Conservation (phyloP, 2,797 vertebrate species). For the Danionella dracula region DNA sequence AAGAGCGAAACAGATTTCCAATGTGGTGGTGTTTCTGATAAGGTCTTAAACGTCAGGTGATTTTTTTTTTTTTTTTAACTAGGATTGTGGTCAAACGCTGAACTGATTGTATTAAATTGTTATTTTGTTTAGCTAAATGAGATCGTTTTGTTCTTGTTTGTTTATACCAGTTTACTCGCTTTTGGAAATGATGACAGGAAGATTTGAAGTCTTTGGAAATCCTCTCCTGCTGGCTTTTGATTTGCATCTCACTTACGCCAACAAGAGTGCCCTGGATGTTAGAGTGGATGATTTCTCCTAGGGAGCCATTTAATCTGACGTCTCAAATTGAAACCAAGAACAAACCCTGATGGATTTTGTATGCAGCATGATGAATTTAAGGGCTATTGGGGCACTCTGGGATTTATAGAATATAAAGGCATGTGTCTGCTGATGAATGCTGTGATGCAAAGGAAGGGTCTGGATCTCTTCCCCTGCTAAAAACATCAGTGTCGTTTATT, state of each 20-base stretch:
- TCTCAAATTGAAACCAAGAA: conserved; percentile 30
- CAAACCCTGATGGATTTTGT: conserved; percentile 36
- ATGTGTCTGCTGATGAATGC: conserved; percentile 4
- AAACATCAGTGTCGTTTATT: neutral
- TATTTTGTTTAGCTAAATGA: no score
- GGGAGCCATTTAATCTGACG: neutral
- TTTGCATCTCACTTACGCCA: conserved; percentile 30
- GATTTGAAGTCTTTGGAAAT: neutral
- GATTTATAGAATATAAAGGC: neutral
- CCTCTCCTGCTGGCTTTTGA: conserved; percentile 31
- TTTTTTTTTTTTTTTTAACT: no score
- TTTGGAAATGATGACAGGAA: neutral
- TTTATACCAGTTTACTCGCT: conserved; percentile 17
- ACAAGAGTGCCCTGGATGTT: conserved; percentile 18
- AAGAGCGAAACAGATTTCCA: no score
- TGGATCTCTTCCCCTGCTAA: neutral
- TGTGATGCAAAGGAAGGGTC: neutral
- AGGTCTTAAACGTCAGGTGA: no score
- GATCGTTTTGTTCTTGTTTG: no score
- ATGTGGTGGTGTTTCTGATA: no score
- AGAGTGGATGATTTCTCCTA: conserved; percentile 4
- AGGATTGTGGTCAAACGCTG: no score
- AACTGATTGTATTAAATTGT: no score
- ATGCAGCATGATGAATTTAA: conserved; percentile 20
- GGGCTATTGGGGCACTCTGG: conserved; percentile 4